These are phyloP conservation scores for Sinella curviseta DNA, from an alignment of 1,140 invertebrate species.

Conservation along the genomic window DNA sequence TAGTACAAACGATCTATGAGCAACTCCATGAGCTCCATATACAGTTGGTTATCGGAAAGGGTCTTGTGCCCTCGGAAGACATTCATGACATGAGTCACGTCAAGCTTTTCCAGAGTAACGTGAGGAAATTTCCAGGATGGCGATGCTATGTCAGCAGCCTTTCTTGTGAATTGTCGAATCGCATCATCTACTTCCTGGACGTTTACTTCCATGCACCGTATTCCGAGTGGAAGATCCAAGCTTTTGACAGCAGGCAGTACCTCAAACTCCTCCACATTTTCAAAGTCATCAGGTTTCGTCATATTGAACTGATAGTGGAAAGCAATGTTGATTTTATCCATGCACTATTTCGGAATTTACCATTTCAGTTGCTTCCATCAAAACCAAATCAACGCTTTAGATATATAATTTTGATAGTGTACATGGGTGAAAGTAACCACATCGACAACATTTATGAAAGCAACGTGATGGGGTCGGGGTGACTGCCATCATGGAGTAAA, in stretches of 20 bases:
- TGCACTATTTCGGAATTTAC: not conserved
- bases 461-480: no score
- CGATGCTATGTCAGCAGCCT: not conserved
- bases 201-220: constrained; percentile 29
- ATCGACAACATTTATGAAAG: no score
- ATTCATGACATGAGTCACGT: constrained; percentile 11
- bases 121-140: constrained; percentile 38
- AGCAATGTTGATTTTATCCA: not conserved
- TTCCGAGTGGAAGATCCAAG: not conserved
- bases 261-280: not conserved
- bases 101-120: constrained; percentile 25
- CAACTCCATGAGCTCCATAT: constrained; percentile 25
- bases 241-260: not conserved
- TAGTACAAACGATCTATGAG: constrained; percentile 32
- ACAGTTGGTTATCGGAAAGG: not conserved
- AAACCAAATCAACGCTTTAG: no score
- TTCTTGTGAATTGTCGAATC: constrained; percentile 12
- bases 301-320: not conserved
- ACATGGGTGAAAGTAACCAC: no score
- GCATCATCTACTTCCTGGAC: constrained; percentile 27
- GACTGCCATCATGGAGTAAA: no score
- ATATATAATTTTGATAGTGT: no score
- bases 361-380: not conserved
- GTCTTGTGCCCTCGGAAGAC: constrained; percentile 10
- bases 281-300: not conserved